Evolutionary conservation across 2,797 vertebrate species (phyloP).

Genomic region (Bufotes viridis): DNA sequence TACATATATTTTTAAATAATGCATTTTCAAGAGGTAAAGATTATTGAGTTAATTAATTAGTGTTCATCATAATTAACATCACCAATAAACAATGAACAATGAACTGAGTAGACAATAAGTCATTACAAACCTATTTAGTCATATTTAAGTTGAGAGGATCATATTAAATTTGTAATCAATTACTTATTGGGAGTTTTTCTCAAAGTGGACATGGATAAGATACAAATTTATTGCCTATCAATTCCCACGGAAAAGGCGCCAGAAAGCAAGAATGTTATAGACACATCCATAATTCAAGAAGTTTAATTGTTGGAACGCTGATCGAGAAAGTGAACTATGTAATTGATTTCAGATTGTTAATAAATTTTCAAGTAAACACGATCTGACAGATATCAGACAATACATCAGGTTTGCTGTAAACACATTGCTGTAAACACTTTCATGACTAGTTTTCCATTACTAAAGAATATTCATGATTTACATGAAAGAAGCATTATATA

Average conservation of each 20-base stretch:
- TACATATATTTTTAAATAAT: neutral
- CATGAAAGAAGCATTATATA: neutral
- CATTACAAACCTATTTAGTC: constrained; percentile 30
- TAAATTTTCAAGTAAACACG: constrained; percentile 25
- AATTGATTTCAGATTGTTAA: constrained; percentile 55
- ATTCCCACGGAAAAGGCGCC: constrained; percentile 33
- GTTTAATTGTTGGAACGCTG: constrained; percentile 36
- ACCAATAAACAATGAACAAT: constrained; percentile 34
- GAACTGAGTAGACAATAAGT: constrained; percentile 24
- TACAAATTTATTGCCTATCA: constrained; percentile 48
- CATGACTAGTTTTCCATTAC: neutral
- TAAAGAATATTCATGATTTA: neutral
- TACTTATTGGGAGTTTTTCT: constrained; percentile 41
- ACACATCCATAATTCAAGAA: constrained; percentile 46
- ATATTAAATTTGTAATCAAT: constrained; percentile 49
- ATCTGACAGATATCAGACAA: constrained; percentile 30
- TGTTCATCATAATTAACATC: constrained; percentile 30
- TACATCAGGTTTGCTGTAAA: neutral
- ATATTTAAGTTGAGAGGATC: constrained; percentile 44
- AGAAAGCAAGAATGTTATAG: constrained; percentile 48
- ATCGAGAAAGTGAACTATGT: constrained; percentile 9
- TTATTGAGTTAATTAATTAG: constrained; percentile 36
- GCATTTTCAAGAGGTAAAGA: neutral
- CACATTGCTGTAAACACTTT: constrained; percentile 20
- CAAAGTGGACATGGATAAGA: constrained; percentile 51